A percentile compares a stretch with the other conserved stretches of the same genome.
phyloP scores from a whole-genome alignment of 2,113 vertebrate species.

The Sinocyclocheilus anophthalmus region DNA sequence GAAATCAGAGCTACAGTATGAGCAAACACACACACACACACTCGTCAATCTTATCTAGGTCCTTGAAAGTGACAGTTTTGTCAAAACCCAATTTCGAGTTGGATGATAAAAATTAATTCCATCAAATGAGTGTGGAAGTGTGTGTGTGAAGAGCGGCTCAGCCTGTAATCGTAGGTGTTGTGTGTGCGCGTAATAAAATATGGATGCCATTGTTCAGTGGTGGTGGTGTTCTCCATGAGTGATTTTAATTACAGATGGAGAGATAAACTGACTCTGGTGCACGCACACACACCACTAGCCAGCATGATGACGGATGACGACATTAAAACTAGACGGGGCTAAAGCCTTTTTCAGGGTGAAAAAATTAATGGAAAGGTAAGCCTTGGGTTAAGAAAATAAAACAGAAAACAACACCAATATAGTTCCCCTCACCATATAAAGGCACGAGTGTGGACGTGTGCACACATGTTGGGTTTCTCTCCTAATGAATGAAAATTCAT shows the following conservation, averaged over 20 bases:
- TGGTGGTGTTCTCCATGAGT: conserved; percentile 53
- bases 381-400: background rate
- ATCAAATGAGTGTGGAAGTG: conserved; percentile 22
- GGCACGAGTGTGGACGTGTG: background rate
- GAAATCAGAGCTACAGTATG: background rate
- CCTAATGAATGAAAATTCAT: conserved; percentile 36
- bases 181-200: conserved; percentile 52
- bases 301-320: conserved; percentile 42
- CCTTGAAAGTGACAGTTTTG: conserved; percentile 51
- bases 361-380: background rate
- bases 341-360: conserved; percentile 16
- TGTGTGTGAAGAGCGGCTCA: conserved; percentile 21
- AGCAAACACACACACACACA: background rate
- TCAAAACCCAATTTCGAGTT: conserved; percentile 40
- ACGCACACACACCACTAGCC: background rate
- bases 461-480: background rate
- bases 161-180: conserved; percentile 6
- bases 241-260: conserved; percentile 63
- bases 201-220: conserved; percentile 50
- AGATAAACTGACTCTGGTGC: conserved; percentile 38
- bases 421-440: background rate
- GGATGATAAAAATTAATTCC: conserved; percentile 41
- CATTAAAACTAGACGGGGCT: conserved; percentile 8
- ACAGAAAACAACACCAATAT: background rate
- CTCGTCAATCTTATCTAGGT: conserved; percentile 46